phyloP scores from a whole-genome alignment of 2,888 invertebrate genomes.

The Steinernema hermaphroditum region DNA sequence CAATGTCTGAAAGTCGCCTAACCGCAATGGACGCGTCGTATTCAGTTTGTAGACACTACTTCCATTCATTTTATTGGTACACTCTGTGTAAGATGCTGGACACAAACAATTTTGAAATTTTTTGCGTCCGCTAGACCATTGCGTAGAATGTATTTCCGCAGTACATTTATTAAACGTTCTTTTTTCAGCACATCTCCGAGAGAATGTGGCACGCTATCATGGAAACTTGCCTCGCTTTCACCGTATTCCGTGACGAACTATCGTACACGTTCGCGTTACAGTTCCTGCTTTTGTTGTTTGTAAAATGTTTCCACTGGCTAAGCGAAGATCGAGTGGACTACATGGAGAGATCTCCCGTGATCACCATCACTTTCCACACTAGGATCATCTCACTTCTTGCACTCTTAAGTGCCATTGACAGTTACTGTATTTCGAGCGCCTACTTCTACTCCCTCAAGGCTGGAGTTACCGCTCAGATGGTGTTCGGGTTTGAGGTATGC shows the following conservation, averaged over 20 bases:
- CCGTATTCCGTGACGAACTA: conserved; percentile 80
- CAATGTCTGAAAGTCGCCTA: too few species aligned
- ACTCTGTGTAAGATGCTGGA: too few species aligned
- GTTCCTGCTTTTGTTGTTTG: conserved; percentile 89
- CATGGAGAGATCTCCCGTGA: conserved; percentile 98
- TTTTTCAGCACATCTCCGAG: conserved; percentile 87
- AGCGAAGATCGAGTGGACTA: conserved; percentile 98
- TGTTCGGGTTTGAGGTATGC: conserved; percentile 88
- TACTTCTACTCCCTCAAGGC: conserved; percentile 87
- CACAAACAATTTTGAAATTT: too few species aligned
- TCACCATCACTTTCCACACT: conserved; percentile 90
- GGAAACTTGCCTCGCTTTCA: conserved; percentile 98
- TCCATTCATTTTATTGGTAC: too few species aligned
- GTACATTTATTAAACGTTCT: too few species aligned
- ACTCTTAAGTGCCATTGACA: conserved; percentile 81
- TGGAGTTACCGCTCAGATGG: conserved; percentile 94
- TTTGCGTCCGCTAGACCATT: too few species aligned
- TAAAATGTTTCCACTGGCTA: conserved; percentile 95
- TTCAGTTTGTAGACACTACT: too few species aligned
- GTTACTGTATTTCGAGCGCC: conserved; percentile 87
- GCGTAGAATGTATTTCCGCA: too few species aligned
- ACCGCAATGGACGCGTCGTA: too few species aligned
- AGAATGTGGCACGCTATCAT: conserved; percentile 98
- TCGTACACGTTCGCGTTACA: conserved; percentile 85
- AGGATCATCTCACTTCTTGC: conserved; percentile 81